A percentile compares a stretch with the other conserved stretches of the same genome.
Conservation (phyloP, 2,888 invertebrate genomes). For the Diabrotica balteata region DNA sequence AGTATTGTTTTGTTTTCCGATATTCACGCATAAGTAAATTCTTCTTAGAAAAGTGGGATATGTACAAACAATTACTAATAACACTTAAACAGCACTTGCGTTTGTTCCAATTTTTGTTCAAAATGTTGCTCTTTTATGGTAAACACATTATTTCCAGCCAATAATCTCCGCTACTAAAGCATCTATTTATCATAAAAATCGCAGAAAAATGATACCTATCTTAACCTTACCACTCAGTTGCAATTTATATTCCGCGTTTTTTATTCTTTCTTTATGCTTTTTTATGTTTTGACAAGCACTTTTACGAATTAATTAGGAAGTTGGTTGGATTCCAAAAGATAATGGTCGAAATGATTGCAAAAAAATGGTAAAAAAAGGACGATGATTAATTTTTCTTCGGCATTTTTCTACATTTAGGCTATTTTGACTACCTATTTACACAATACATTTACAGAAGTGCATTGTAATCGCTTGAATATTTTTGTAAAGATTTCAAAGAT, state of each 20-base stretch:
- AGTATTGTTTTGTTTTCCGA: too few species aligned
- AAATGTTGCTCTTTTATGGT: not conserved
- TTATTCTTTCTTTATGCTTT: slow-evolving; percentile 31
- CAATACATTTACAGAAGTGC: too few species aligned
- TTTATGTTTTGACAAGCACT: slow-evolving; percentile 35
- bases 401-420: too few species aligned
- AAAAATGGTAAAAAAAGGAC: slow-evolving; percentile 11
- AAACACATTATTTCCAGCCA: not conserved
- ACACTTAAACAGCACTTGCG: too few species aligned
- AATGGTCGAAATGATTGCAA: slow-evolving; percentile 31
- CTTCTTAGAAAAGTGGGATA: too few species aligned
- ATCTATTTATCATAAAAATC: slow-evolving; percentile 39
- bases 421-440: too few species aligned
- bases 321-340: slow-evolving; percentile 40
- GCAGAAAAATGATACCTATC: slow-evolving; percentile 41
- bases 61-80: too few species aligned
- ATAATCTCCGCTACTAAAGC: slow-evolving; percentile 9
- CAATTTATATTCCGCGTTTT: slow-evolving; percentile 37
- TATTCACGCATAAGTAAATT: too few species aligned
- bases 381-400: slow-evolving; percentile 18
- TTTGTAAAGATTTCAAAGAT: too few species aligned
- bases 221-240: slow-evolving; percentile 36
- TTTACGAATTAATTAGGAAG: slow-evolving; percentile 39
- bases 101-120: too few species aligned
- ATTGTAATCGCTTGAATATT: too few species aligned